These are phyloP conservation scores for Agapornis roseicollis DNA, from an alignment of 2,113 vertebrate species.

Conservation along the genomic window DNA sequence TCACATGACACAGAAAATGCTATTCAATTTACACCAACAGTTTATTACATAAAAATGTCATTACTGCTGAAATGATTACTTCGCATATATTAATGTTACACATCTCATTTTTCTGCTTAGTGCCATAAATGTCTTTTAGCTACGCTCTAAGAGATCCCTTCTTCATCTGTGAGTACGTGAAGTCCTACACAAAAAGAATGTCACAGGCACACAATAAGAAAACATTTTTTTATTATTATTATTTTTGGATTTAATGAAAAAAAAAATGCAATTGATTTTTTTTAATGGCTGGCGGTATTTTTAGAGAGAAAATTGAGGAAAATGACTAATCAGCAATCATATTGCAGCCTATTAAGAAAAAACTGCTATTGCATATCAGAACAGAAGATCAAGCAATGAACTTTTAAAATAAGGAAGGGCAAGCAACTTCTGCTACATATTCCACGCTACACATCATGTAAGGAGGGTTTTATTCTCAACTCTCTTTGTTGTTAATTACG, in stretches of 20 bases:
- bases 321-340: not conserved
- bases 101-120: not conserved
- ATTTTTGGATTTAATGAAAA: not conserved
- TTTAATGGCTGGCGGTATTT: not conserved
- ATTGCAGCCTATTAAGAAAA: not conserved
- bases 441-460: not conserved
- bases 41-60: not conserved
- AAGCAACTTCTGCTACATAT: not conserved
- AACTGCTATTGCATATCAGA: not conserved
- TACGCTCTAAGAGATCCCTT: not conserved
- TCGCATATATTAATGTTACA: not conserved
- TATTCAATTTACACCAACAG: not conserved
- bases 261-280: not conserved
- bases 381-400: not conserved
- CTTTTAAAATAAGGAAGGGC: conserved; percentile 3
- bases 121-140: not conserved
- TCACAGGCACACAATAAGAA: not conserved
- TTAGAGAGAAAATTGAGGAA: not conserved
- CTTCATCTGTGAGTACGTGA: not conserved
- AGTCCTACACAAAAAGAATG: not conserved
- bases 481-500: not conserved
- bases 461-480: not conserved
- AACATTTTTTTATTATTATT: not conserved
- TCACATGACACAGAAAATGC: not conserved
- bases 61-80: not conserved